Percentiles rank a stretch among this genome's conserved stretches.
phyloP scores from a whole-genome alignment of 2,113 vertebrate genomes.

The Athene noctua region DNA sequence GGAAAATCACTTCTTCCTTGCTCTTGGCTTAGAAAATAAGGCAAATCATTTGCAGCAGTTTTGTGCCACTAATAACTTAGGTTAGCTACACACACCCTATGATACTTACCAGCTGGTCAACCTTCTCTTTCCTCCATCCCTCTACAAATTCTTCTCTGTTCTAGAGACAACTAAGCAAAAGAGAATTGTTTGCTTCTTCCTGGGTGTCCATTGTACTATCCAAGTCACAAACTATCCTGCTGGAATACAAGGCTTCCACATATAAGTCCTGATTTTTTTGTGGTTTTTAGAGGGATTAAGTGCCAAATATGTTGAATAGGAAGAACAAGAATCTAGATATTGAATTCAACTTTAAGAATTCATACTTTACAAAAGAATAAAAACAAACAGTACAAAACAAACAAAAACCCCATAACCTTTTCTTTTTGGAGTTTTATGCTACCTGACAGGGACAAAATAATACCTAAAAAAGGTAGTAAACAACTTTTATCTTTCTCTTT shows the following conservation, averaged over 20 bases:
- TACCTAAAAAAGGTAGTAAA: neutral
- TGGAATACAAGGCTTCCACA: neutral
- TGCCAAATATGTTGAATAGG: neutral
- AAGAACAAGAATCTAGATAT: neutral
- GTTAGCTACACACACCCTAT: fast-evolving
- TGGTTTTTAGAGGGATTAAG: neutral
- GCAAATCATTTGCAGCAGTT: neutral
- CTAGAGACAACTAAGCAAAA: neutral
- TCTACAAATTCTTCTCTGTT: neutral
- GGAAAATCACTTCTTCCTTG: neutral
- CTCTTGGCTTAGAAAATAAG: neutral
- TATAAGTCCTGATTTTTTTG: fast-evolving
- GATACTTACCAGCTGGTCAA: neutral
- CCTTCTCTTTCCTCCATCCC: neutral
- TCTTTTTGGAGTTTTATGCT: neutral
- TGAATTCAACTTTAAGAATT: neutral
- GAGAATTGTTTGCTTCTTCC: neutral
- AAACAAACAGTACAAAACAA: neutral
- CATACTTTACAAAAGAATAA: neutral
- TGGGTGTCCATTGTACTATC: too few species aligned
- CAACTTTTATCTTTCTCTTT: neutral
- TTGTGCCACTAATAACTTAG: neutral
- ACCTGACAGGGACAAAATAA: neutral
- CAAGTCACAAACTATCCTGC: neutral
- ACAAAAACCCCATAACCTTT: neutral